Evolutionary conservation across 2,888 invertebrate species (phyloP), one percentile per base, ranked within the genome.

Genomic region (Ctenicera cuprea): DNA sequence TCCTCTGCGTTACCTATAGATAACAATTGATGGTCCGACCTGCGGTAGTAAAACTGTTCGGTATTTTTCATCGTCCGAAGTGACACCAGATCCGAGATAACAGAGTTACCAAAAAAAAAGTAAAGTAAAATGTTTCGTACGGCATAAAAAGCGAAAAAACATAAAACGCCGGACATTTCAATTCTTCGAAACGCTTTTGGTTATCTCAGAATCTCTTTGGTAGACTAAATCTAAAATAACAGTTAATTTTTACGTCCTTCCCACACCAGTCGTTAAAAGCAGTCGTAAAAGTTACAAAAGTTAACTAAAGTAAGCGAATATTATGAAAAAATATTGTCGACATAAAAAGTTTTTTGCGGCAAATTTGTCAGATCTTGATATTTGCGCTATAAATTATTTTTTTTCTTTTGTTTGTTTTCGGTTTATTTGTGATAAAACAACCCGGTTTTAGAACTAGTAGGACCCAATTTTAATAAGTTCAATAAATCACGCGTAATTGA

Each of bases 101-200:
- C 54, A 65, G 22, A 65, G 20, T n/a, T 20, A 45, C 14, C 38
- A 48, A n/a, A 16, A 59, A 59, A 43, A 45, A 63, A 63, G 26
- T 30, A 26, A 48, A 37, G 64, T 52, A 41, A 41, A 41, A 41
- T 41, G 41, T 41, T 41, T 41, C 26, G 59, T 22, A 33, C 59
- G 59, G 14, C 26, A 61, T 43, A 72, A 66, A 61, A 72, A 66
- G 48, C 43, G 62, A 48, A 69, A 41, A 48, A 69, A 61, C 75
- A 72, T 75, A 75, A 75, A 75, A 72, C 67, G 48, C 18, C 54
- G 65, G 72, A 75, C 69, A 69, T 72, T 75, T 75, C 72, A 75
- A 75, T 75, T 72, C 69, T 20, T 41, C 64, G 61, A 75, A 72
- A 75, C 65, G 67, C 26, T 65, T 62, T 70, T 22, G 61, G 70